Evolutionary conservation across 2,797 vertebrate genomes (phyloP).

Genomic region (Schizopygopsis pylzovi): DNA sequence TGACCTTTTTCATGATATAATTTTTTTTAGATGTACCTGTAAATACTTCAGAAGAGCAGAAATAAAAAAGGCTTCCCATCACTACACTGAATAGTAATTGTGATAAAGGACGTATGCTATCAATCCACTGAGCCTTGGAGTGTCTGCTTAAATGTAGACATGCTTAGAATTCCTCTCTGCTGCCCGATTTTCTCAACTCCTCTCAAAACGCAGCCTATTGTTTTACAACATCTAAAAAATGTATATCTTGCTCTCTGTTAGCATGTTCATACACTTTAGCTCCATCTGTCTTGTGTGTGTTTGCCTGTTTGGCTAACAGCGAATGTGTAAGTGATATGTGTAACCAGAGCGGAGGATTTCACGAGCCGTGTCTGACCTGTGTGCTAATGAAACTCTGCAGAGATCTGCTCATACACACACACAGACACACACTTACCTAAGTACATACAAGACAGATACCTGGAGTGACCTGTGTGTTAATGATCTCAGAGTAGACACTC

Average conservation of each 20-base stretch:
- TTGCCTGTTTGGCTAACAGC: slow-evolving; percentile 14
- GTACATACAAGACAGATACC: slow-evolving; percentile 42
- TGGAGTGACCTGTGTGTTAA: slow-evolving; percentile 58
- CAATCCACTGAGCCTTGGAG: slow-evolving; percentile 1
- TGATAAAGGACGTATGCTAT: neutral
- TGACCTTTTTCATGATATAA: too few species aligned
- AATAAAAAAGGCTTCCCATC: neutral
- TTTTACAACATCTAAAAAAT: neutral
- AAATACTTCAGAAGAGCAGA: neutral
- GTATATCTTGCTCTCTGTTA: neutral
- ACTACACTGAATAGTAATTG: neutral
- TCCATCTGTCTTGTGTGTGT: neutral
- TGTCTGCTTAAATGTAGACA: neutral
- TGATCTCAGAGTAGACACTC: slow-evolving; percentile 31
- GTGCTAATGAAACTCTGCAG: slow-evolving; percentile 41
- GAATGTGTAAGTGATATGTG: slow-evolving; percentile 36
- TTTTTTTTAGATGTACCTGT: too few species aligned
- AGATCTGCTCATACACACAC: slow-evolving; percentile 7
- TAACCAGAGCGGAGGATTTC: slow-evolving; percentile 22
- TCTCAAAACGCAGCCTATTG: neutral
- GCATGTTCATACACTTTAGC: neutral
- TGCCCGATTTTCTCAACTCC: neutral
- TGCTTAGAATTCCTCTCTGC: slow-evolving; percentile 4
- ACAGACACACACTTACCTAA: slow-evolving; percentile 30
- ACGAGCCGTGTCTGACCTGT: slow-evolving; percentile 32